Conservation (phyloP, 2,888 invertebrate species). For the Aphodius sticticus region DNA sequence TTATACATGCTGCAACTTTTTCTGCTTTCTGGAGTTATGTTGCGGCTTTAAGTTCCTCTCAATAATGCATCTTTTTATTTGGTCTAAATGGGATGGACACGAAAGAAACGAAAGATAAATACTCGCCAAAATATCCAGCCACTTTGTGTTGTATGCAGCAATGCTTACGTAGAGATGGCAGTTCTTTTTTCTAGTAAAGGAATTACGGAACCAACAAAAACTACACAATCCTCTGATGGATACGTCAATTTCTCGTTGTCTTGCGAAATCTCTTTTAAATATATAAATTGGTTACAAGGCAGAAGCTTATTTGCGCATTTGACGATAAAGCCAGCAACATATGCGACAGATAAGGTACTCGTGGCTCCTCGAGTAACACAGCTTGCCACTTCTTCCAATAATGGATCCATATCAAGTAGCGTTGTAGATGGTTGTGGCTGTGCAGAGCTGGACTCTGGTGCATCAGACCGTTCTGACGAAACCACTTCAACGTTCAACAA, state of each 20-base stretch:
- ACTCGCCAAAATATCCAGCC: background rate
- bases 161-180: background rate
- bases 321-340: background rate
- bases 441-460: background rate
- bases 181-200: background rate
- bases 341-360: background rate
- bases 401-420: background rate
- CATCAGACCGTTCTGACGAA: background rate
- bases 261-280: background rate
- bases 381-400: background rate
- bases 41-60: too few species aligned
- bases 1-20: too few species aligned
- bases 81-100: background rate
- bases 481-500: conserved; percentile 5
- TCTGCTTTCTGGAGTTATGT: too few species aligned
- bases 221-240: background rate
- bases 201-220: background rate
- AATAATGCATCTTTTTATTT: background rate
- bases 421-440: background rate
- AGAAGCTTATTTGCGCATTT: background rate
- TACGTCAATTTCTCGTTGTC: background rate
- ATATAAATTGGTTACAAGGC: background rate
- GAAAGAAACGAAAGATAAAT: background rate
- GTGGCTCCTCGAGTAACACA: background rate
- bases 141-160: background rate